Evolutionary conservation across 2,113 vertebrate genomes (phyloP).

Genomic region (Prietella phreatophila): DNA sequence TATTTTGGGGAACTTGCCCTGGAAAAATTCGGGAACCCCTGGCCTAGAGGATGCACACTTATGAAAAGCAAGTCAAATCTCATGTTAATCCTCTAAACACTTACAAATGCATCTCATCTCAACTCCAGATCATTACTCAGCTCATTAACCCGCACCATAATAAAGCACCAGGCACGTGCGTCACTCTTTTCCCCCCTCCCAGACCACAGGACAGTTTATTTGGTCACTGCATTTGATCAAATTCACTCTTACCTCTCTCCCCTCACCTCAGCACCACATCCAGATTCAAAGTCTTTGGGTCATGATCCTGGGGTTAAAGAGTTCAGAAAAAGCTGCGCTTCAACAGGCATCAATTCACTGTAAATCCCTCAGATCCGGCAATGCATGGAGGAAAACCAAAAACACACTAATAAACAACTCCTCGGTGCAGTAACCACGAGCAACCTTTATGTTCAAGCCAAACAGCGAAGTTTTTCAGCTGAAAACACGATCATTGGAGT

Average conservation of each 20-base stretch:
- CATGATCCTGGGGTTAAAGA: neutral
- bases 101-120: neutral
- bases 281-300: neutral
- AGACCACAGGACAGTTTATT: neutral
- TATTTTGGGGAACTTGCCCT: no score
- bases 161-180: neutral
- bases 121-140: neutral
- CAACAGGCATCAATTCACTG: neutral
- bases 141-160: neutral
- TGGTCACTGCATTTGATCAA: neutral
- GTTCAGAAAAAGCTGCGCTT: conserved; percentile 15
- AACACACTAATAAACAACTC: neutral
- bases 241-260: conserved; percentile 4
- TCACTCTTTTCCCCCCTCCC: neutral
- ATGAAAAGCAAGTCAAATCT: neutral
- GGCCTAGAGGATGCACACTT: neutral
- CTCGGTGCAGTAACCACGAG: neutral
- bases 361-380: conserved; percentile 25
- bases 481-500: neutral
- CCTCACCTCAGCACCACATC: conserved; percentile 5
- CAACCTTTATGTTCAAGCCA: neutral
- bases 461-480: neutral
- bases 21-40: no score
- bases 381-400: neutral
- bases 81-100: neutral